Percentiles rank a stretch among this genome's conserved stretches.
These are phyloP conservation scores for Knipowitschia caucasica DNA, from an alignment of 2,797 vertebrate genomes.

Conservation along the genomic window DNA sequence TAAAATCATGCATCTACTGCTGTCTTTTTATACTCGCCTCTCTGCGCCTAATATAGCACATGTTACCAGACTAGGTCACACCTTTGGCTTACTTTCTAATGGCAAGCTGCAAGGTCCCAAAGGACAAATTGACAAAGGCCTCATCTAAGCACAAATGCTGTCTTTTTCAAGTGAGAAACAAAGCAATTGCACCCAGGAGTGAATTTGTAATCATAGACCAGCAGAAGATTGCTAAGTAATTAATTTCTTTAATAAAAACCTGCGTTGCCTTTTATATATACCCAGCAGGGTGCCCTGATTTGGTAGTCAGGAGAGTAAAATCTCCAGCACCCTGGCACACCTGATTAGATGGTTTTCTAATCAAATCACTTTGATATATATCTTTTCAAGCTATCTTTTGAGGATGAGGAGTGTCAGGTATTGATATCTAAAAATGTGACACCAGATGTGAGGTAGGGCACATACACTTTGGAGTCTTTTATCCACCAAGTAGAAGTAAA, in stretches of 20 bases:
- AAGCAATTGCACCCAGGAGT: constrained; percentile 47
- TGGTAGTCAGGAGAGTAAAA: constrained; percentile 55
- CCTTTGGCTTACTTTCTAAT: constrained; percentile 19
- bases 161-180: constrained; percentile 53
- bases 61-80: constrained; percentile 14
- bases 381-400: constrained; percentile 21
- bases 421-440: constrained; percentile 16
- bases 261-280: constrained; percentile 42
- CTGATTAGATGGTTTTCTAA: constrained; percentile 25
- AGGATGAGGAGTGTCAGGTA: background rate
- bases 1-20: constrained; percentile 1
- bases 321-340: constrained; percentile 20
- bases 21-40: background rate
- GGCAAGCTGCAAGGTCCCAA: constrained; percentile 5
- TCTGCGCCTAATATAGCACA: background rate
- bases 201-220: constrained; percentile 51
- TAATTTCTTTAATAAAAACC: constrained; percentile 74
- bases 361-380: constrained; percentile 5
- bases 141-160: constrained; percentile 46
- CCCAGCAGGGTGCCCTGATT: constrained; percentile 69
- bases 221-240: constrained; percentile 68
- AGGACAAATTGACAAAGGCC: constrained; percentile 31
- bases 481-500: constrained; percentile 40
- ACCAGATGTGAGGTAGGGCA: constrained; percentile 15
- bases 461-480: constrained; percentile 27